phyloP scores from a whole-genome alignment of 2,797 vertebrate genomes.

The Schizopygopsis malacanthus region DNA sequence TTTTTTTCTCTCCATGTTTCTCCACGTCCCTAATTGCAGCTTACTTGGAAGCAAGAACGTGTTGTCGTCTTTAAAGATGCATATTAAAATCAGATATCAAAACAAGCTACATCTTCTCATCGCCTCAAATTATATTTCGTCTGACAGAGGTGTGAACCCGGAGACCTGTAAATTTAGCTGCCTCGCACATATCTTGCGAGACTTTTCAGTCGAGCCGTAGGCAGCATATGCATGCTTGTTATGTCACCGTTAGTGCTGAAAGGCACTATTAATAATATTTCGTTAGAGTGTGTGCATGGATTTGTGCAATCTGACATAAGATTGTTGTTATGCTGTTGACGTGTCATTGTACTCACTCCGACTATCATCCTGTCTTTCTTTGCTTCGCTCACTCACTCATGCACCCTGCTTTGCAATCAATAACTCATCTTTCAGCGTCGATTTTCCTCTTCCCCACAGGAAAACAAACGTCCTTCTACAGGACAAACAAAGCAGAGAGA shows the following conservation, averaged over 20 bases:
- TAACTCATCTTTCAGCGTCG: slow-evolving; percentile 79
- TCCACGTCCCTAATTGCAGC: not conserved
- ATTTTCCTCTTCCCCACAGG: slow-evolving; percentile 75
- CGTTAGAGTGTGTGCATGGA: not conserved
- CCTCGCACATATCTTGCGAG: slow-evolving; percentile 22
- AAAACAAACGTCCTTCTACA: slow-evolving; percentile 81
- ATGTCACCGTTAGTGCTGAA: slow-evolving; percentile 16
- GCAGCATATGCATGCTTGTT: slow-evolving; percentile 42
- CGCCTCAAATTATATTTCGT: not conserved
- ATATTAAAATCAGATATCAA: slow-evolving; percentile 1
- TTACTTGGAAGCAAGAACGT: not conserved
- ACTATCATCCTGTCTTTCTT: slow-evolving; percentile 63
- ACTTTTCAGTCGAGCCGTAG: slow-evolving; percentile 36
- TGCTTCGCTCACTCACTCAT: slow-evolving; percentile 57
- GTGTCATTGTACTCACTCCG: slow-evolving; percentile 42
- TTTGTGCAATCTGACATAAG: slow-evolving; percentile 11
- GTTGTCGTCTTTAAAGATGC: not conserved
- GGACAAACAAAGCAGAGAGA: slow-evolving; percentile 71
- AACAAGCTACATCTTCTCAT: not conserved
- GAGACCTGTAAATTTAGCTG: slow-evolving; percentile 35
- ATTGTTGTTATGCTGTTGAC: slow-evolving; percentile 33
- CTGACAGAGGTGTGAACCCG: slow-evolving; percentile 9
- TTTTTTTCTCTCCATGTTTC: not conserved
- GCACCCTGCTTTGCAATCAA: slow-evolving; percentile 74
- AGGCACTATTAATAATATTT: slow-evolving; percentile 20